A percentile compares a stretch with the other conserved stretches of the same genome.
These are phyloP conservation scores for Pristionchus arcanus DNA, from an alignment of 2,888 invertebrate species.

Conservation along the genomic window DNA sequence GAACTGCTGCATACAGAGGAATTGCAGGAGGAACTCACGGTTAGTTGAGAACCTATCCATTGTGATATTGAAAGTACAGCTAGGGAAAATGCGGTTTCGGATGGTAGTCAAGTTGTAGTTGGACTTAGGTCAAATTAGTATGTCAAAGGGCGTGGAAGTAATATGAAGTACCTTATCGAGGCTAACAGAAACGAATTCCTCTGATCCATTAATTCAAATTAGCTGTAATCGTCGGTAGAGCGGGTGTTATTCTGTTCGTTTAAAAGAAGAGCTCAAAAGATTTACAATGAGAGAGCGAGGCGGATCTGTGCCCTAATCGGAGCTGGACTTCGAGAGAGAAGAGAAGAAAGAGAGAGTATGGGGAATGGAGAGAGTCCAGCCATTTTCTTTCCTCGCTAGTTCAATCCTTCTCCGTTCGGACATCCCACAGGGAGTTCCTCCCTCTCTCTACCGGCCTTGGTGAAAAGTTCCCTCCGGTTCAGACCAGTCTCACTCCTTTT, in stretches of 20 bases:
- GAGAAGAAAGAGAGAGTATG: neutral
- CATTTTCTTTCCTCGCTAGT: neutral
- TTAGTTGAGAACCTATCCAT: neutral
- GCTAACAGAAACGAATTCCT: too few relatives aligned
- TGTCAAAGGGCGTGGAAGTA: too few relatives aligned
- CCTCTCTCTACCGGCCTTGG: neutral
- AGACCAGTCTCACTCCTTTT: neutral
- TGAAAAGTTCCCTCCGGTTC: neutral
- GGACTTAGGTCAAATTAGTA: too few relatives aligned
- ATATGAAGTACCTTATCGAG: too few relatives aligned
- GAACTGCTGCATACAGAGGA: conserved; percentile 16
- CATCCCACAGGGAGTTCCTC: neutral
- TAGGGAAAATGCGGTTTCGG: neutral
- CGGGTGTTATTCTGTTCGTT: neutral
- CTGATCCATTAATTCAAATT: neutral
- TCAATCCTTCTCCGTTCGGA: conserved; percentile 4
- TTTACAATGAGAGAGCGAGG: neutral
- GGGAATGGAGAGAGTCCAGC: neutral
- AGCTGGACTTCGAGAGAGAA: neutral
- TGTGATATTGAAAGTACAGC: neutral
- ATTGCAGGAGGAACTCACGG: conserved; percentile 49
- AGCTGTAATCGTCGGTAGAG: neutral
- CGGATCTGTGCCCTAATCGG: conserved; percentile 31
- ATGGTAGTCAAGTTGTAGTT: neutral
- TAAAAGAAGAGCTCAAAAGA: neutral